A percentile compares a stretch with the other conserved stretches of the same genome.
phyloP scores from a whole-genome alignment of 23 tunicate species.

The Trididemnum clinides region DNA sequence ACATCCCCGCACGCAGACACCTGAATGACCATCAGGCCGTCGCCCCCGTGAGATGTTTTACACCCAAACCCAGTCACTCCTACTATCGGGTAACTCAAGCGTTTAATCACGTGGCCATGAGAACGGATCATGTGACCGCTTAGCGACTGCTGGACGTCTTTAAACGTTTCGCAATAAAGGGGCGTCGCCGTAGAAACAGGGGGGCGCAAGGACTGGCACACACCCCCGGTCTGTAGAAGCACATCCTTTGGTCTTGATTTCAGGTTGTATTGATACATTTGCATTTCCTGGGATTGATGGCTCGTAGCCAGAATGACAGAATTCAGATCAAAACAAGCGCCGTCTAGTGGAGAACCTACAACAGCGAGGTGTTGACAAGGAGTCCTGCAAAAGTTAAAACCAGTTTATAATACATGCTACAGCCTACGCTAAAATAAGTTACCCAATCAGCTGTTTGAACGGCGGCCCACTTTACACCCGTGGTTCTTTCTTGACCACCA shows the following conservation, averaged over 20 bases:
- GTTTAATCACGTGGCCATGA: not conserved
- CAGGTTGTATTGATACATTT: conserved; percentile 26
- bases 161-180: not conserved
- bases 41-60: not conserved
- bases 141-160: not conserved
- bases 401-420: not conserved
- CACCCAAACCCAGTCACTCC: conserved; percentile 2
- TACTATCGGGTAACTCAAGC: conserved; percentile 17
- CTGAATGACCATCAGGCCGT: not conserved
- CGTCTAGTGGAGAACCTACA: not conserved
- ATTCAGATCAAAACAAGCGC: not conserved
- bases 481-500: too few relatives aligned
- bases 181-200: not conserved
- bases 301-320: conserved; percentile 6
- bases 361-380: conserved; percentile 28
- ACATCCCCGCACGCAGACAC: conserved; percentile 30
- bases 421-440: too few relatives aligned
- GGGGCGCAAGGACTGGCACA: not conserved
- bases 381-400: conserved; percentile 10
- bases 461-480: too few relatives aligned
- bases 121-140: not conserved
- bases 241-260: not conserved
- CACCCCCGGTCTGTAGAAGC: not conserved
- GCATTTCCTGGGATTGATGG: conserved; percentile 9
- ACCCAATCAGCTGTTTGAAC: too few relatives aligned